Conservation (phyloP, 2,113 vertebrate genomes). For the Romanogobio albipinnatus region DNA sequence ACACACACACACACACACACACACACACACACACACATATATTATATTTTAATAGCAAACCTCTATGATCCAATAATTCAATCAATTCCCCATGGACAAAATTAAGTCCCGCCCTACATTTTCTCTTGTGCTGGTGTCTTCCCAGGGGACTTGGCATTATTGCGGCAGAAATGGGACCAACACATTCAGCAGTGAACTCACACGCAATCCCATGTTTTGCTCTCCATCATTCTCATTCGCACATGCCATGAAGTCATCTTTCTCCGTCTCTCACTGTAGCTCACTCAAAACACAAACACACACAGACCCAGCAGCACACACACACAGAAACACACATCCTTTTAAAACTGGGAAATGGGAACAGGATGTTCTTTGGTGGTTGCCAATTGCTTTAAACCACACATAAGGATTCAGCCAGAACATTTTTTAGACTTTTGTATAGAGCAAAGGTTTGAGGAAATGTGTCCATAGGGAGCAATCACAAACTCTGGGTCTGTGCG, state of each 20-base stretch:
- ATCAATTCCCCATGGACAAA: too few relatives aligned
- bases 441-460: conserved; percentile 26
- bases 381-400: conserved; percentile 39
- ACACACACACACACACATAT: too few relatives aligned
- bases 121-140: conserved; percentile 14
- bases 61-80: too few relatives aligned
- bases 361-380: conserved; percentile 18
- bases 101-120: too few relatives aligned
- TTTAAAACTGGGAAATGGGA: conserved; percentile 18
- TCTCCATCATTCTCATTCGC: conserved; percentile 10
- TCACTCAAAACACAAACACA: not conserved
- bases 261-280: not conserved
- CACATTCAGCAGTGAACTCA: conserved; percentile 10
- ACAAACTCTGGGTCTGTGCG: conserved; percentile 1
- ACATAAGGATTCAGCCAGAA: conserved; percentile 21
- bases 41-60: too few relatives aligned
- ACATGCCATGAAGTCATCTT: conserved; percentile 11
- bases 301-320: not conserved
- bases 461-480: not conserved
- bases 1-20: too few relatives aligned
- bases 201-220: not conserved
- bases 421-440: conserved; percentile 30
- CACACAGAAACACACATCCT: not conserved
- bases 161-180: conserved; percentile 9
- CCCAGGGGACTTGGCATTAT: conserved; percentile 4